Conservation (phyloP, 2,888 invertebrate genomes). For the Matsumyia berberina region DNA sequence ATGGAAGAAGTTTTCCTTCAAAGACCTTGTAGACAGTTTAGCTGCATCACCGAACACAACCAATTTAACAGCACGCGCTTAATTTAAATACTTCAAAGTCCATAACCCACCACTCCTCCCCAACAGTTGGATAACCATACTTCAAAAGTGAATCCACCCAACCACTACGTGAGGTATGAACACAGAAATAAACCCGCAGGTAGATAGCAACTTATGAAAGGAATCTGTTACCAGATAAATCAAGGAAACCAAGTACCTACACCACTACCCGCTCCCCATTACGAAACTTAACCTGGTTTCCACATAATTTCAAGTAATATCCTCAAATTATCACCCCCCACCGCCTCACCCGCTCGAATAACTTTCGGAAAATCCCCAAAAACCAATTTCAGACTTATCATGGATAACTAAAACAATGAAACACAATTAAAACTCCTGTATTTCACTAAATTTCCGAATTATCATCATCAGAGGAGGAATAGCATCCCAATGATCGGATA, state of each 20-base stretch:
- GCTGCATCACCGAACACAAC: no score
- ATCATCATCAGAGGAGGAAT: constrained; percentile 1
- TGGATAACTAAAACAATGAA: constrained; percentile 70
- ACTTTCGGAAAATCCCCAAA: constrained; percentile 22
- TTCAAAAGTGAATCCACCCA: neutral
- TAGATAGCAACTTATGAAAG: constrained; percentile 12
- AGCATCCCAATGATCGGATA: constrained; percentile 11
- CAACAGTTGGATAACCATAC: no score
- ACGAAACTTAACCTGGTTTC: constrained; percentile 14
- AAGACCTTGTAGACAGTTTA: no score
- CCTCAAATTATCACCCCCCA: constrained; percentile 1
- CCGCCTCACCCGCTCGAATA: neutral
- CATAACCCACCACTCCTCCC: no score
- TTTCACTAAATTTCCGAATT: constrained; percentile 34
- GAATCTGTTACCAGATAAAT: constrained; percentile 21
- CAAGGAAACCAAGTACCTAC: neutral
- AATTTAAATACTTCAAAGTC: no score
- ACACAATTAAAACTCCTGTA: constrained; percentile 65
- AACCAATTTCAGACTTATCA: constrained; percentile 49
- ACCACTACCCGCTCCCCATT: neutral
- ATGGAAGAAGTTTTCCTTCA: no score
- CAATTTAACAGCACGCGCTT: no score
- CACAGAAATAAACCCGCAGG: neutral
- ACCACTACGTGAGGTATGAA: neutral
- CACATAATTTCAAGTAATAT: constrained; percentile 13